phyloP scores from a whole-genome alignment of 2,888 invertebrate species.

The Octonoba sinensis region DNA sequence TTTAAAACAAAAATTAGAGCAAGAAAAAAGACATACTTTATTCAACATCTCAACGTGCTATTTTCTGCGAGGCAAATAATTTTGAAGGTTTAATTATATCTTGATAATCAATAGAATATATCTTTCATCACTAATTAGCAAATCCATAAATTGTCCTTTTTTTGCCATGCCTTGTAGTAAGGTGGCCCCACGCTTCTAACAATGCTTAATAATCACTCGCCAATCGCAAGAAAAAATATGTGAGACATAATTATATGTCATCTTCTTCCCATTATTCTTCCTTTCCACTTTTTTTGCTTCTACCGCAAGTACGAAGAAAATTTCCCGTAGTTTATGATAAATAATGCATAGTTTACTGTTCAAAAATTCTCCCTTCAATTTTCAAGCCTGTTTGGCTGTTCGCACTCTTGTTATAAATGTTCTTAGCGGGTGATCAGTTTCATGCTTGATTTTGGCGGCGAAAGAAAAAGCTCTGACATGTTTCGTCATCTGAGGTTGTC shows the following conservation, averaged over 20 bases:
- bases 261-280: slow-evolving; percentile 54
- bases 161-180: slow-evolving; percentile 30
- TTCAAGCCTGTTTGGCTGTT: slow-evolving; percentile 33
- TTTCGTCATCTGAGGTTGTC: slow-evolving; percentile 33
- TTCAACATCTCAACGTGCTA: slow-evolving; percentile 17
- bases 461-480: slow-evolving; percentile 35
- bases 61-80: slow-evolving; percentile 43
- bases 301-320: slow-evolving; percentile 33
- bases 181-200: slow-evolving; percentile 41
- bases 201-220: slow-evolving; percentile 50
- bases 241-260: slow-evolving; percentile 55
- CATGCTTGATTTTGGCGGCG: slow-evolving; percentile 21
- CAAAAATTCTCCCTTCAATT: slow-evolving; percentile 46
- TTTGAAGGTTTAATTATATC: slow-evolving; percentile 55
- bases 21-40: slow-evolving; percentile 24
- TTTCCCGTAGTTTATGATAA: slow-evolving; percentile 40
- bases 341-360: slow-evolving; percentile 53
- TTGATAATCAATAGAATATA: slow-evolving; percentile 52
- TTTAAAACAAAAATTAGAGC: slow-evolving; percentile 22
- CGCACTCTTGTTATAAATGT: slow-evolving; percentile 54
- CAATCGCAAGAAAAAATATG: slow-evolving; percentile 38
- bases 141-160: slow-evolving; percentile 54
- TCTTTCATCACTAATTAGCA: slow-evolving; percentile 58
- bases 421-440: slow-evolving; percentile 44
- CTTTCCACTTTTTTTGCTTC: slow-evolving; percentile 24